Evolutionary conservation across 2,888 invertebrate species (phyloP), one percentile per base, ranked within the genome.

Genomic region (Arge pagana): DNA sequence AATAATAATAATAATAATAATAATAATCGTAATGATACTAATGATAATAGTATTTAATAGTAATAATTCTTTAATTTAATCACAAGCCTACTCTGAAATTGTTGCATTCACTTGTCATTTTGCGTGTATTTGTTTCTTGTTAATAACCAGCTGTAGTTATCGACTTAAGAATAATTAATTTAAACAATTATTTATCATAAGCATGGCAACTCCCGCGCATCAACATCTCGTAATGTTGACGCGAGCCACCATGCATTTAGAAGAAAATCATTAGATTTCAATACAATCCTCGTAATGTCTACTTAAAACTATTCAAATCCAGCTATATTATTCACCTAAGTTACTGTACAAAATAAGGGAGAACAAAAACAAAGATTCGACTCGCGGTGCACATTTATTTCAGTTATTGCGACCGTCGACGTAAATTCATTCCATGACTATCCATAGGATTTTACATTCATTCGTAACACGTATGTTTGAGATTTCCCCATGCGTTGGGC

Each of bases 61-160:
- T 61, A 65, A 69, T 65, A 62, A 62, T 64, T 63, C 48, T 62
- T 65, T 60, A 59, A 59, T 64, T 58, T 59, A 67, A 69, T 68
- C 67, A 67, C 70, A 69, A 69, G 62, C 66, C 66, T 66, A 65
- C 65, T 64, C 64, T 61, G 66, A 70, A 68, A 68, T 65, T 64
- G 65, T 61, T 63, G 61, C 62, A 60, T 62, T 63, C 60, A 55
- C 60, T 63, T 57, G 60, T 60, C 63, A 59, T 58, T 61, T 58
- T 48, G 57, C 53, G 54, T 58, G 55, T 59, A 45, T 59, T 48
- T 55, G 51, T 60, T 35, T 57, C 39, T 48, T 50, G 45, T 55
- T 43, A 49, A 52, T 56, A 6, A 55, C 50, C 58, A 28, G 50
- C 37, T 49, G 42, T 52, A 52, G 36, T 41, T 43, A 41, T 35